These are phyloP conservation scores for Bombus impatiens DNA, from an alignment of 1,140 invertebrate species.

Conservation along the genomic window DNA sequence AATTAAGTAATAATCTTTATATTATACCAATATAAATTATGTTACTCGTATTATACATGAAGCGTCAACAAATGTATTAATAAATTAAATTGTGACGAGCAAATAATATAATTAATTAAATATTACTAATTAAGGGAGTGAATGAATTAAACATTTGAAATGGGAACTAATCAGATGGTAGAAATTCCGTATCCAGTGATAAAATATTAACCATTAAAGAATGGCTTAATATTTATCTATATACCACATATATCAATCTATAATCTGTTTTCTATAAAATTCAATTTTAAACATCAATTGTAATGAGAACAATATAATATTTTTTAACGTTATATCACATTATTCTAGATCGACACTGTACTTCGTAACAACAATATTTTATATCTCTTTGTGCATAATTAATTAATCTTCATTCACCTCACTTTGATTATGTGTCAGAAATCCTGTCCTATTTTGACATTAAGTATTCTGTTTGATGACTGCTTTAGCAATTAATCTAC, in stretches of 20 bases:
- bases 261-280: background rate
- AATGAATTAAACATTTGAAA: conserved; percentile 8
- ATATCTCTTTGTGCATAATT: background rate
- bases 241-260: too few relatives aligned
- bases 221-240: background rate
- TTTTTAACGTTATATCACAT: background rate
- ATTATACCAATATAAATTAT: background rate
- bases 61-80: background rate
- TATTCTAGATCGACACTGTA: background rate
- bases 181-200: background rate
- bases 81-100: background rate
- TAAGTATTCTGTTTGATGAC: background rate
- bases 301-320: background rate
- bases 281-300: background rate
- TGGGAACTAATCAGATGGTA: background rate
- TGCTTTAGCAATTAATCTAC: background rate
- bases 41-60: background rate
- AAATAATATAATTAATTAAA: conserved; percentile 14
- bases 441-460: background rate
- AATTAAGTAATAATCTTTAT: background rate
- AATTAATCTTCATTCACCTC: background rate
- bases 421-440: background rate
- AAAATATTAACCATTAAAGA: background rate
- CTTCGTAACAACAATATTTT: background rate
- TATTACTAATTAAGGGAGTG: conserved; percentile 1